These are phyloP conservation scores for Salarias fasciatus DNA, from an alignment of 2,797 vertebrate species.

Conservation along the genomic window DNA sequence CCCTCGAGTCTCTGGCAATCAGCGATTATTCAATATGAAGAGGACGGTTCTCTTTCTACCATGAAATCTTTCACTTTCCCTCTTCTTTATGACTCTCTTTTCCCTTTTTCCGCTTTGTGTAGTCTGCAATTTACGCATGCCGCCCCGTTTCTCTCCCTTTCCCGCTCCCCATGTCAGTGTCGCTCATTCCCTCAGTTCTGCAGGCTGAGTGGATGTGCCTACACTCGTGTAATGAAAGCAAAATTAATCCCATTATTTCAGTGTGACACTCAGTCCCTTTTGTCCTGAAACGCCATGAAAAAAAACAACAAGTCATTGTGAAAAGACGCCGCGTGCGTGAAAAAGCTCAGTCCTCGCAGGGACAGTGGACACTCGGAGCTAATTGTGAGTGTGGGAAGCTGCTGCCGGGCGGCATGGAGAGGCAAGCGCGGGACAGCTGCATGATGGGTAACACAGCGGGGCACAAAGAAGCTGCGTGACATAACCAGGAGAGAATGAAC, in stretches of 20 bases:
- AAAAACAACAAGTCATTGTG: constrained; percentile 48
- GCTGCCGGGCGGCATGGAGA: constrained; percentile 22
- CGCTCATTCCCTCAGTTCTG: constrained; percentile 35
- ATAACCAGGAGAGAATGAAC: neutral
- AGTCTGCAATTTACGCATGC: constrained; percentile 38
- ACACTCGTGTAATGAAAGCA: constrained; percentile 57
- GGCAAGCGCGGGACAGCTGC: constrained; percentile 25
- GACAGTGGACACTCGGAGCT: constrained; percentile 34
- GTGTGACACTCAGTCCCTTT: constrained; percentile 40
- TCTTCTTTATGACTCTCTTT: constrained; percentile 44
- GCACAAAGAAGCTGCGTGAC: too few species aligned
- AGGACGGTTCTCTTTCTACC: constrained; percentile 44
- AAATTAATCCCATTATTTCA: constrained; percentile 71
- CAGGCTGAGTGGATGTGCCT: constrained; percentile 47
- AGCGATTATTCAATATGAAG: constrained; percentile 75
- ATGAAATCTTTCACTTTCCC: constrained; percentile 51
- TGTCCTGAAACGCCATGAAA: constrained; percentile 38
- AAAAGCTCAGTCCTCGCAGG: constrained; percentile 26
- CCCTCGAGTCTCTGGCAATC: constrained; percentile 65
- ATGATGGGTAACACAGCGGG: constrained; percentile 26
- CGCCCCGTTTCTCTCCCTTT: constrained; percentile 17
- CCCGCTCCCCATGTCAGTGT: constrained; percentile 23
- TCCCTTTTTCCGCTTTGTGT: constrained; percentile 42
- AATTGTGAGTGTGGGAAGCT: constrained; percentile 44
- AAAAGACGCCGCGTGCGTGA: constrained; percentile 35